Base-by-base conservation (phyloP, 1,140 invertebrate genomes). In the Gonioctena quinquepunctata region DNA sequence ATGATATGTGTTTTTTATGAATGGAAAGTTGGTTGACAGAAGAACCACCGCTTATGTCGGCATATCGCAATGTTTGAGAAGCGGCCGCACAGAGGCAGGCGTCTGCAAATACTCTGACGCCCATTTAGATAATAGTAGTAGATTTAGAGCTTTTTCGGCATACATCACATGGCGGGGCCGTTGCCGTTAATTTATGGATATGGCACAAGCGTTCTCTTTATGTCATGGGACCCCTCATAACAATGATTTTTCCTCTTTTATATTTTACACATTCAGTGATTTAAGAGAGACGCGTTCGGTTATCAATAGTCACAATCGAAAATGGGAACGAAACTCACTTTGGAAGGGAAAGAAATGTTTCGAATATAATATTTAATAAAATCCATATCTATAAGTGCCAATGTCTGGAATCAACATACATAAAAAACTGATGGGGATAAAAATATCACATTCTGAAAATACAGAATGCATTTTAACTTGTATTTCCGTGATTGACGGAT, bases 91-190 rank as follows among this genome's bases (percentile, higher is more conserved):
- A 42, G 33, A 42, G 33, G 11, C 33, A 23, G 57, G 64, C 75
- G 74, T 79, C 76, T 77, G 76, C 76, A 79, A 77, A 76, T 79
- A 79, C 76, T 79, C 77, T 69, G 69, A 73, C 72, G 74, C 70
- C 78, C 78, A 80, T 80, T 80, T 80, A 80, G 78, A 80, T 80
- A 80, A 80, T 80, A 79, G 76, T 73, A 76, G 77, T 75, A 78
- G 78, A 80, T 80, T 80, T 79, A 80, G 76, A 72, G 77, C 77
- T 74, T 76, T 80, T 80, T 78, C 76, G 78, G 76, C 75, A 77
- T 77, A 78, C 70, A 77, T 78, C 76, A 78, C 78, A 78, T 73
- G 70, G 70, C 73, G 71, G 71, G 59, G 57, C 76, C 70, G 69
- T 71, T 78, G 64, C 70, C 52, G 72, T 66, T 80, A 80, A 80